These are phyloP conservation scores for Lampropteryx suffumata DNA, from an alignment of 2,888 invertebrate genomes.

Conservation along the genomic window DNA sequence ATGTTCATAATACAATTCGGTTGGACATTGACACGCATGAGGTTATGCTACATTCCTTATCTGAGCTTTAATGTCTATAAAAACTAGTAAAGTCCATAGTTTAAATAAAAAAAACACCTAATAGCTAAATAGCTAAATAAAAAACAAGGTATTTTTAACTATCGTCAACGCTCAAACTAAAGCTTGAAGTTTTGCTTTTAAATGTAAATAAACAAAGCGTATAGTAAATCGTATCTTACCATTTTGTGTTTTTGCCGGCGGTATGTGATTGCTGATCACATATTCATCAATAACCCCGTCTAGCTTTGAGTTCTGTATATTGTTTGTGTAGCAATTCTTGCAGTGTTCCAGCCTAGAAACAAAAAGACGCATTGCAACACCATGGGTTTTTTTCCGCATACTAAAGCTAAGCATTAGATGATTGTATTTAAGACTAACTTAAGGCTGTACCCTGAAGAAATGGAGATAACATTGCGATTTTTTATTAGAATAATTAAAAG, in stretches of 20 bases:
- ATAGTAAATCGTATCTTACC: slow-evolving; percentile 42
- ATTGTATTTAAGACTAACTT: slow-evolving; percentile 23
- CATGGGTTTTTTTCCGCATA: slow-evolving; percentile 2
- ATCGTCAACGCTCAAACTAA: too few species aligned
- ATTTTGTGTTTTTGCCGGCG: slow-evolving; percentile 73
- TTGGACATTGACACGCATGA: slow-evolving; percentile 20
- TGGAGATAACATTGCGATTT: too few species aligned
- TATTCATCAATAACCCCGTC: slow-evolving; percentile 75
- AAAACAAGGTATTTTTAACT: too few species aligned
- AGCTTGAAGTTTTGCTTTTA: too few species aligned
- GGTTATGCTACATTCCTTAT: slow-evolving; percentile 12
- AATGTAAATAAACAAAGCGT: too few species aligned
- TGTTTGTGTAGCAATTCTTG: slow-evolving; percentile 93
- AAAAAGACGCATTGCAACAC: slow-evolving; percentile 22
- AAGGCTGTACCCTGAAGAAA: too few species aligned
- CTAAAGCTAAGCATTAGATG: slow-evolving; percentile 7
- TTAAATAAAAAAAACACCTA: too few species aligned
- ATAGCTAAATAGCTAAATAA: too few species aligned
- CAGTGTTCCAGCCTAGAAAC: slow-evolving; percentile 84
- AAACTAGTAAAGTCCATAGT: too few species aligned
- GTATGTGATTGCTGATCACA: slow-evolving; percentile 78
- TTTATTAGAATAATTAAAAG: too few species aligned
- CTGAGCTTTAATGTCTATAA: too few species aligned
- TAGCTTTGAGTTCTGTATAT: slow-evolving; percentile 79
- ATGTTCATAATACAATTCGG: slow-evolving; percentile 30